These are phyloP conservation scores for Drosophila asahinai DNA, from an alignment of 1,140 invertebrate genomes.

Conservation along the genomic window DNA sequence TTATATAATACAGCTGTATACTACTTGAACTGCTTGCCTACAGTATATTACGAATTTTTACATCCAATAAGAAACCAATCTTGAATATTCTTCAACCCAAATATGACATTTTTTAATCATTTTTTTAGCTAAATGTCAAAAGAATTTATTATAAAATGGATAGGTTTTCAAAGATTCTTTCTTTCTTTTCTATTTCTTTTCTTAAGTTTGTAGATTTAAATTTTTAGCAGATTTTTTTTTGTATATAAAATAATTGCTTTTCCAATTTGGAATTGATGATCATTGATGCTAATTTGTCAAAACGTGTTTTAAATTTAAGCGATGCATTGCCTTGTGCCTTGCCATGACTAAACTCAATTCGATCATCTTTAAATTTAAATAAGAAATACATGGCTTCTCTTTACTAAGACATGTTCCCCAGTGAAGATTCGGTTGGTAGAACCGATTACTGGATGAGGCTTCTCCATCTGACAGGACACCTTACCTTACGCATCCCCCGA, in stretches of 20 bases:
- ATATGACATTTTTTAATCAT: too few species aligned
- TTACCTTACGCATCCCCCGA: slow-evolving; percentile 14
- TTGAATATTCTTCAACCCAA: too few species aligned
- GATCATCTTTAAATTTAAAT: slow-evolving; percentile 11
- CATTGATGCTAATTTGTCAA: not conserved
- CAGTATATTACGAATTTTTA: not conserved
- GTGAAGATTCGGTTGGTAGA: not conserved
- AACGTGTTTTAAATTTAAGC: slow-evolving; percentile 4
- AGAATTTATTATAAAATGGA: too few species aligned
- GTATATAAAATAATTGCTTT: not conserved
- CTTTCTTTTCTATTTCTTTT: not conserved
- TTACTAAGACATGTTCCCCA: not conserved
- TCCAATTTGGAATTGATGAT: slow-evolving; percentile 1
- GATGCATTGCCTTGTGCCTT: slow-evolving; percentile 1
- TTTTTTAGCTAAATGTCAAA: too few species aligned
- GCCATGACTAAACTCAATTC: not conserved
- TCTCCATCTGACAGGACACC: slow-evolving; percentile 1
- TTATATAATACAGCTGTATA: too few species aligned
- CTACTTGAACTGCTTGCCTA: not conserved
- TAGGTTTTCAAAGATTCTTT: not conserved
- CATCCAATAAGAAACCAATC: not conserved
- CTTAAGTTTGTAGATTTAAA: not conserved
- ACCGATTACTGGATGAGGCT: not conserved
- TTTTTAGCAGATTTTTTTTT: not conserved
- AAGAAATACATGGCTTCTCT: too few species aligned